Evolutionary conservation across 1,140 invertebrate genomes (phyloP), one percentile per base, ranked within the genome.

Genomic region (Leptestheria dahalacensis): DNA sequence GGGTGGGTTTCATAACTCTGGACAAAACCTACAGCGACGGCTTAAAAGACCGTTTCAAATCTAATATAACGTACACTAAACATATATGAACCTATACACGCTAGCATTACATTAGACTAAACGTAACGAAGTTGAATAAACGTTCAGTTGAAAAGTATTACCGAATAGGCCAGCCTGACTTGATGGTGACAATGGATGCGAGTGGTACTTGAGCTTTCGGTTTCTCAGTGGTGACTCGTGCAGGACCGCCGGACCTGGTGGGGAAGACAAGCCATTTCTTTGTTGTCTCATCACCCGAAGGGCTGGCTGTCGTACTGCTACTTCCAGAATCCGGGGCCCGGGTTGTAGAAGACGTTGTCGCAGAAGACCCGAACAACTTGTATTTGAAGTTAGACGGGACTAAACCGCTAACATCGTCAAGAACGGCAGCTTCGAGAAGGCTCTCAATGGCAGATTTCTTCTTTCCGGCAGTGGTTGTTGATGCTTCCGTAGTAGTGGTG

Each of bases 261-360:
- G 20, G 64, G 70, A 20, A 81, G 48, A 28, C 47, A 29, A 62
- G 46, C 24, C 52, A n/a, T 48, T 55, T 57, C 28, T 33, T 54
- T 1, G 61, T 62, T 9, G 60, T 55, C 3, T 46, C 57, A 3
- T 20, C 25, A 26, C 75, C 75, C 28, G 72, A 1, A 61, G 24
- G 3, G 48, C 53, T 15, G 53, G 51, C 0, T 15, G 74, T 72
- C 3, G 74, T 68, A 47, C 71, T 66, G 15, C 66, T 61, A 24
- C 64, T 64, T n/a, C 67, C 58, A 55, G 68, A 59, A 25, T 67
- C 64, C 4, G 51, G 3, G 2, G 51, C 21, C 23, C 11, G 23
- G 11, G 52, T n/a, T 54, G 25, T 48, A 18, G 58, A 50, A 10
- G 58, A 25, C 18, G 58, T 50, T 11, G 48, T 60, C 46, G 41